These are phyloP conservation scores for Buphagus erythrorhynchus DNA, from an alignment of 2,797 vertebrate species.

Conservation along the genomic window DNA sequence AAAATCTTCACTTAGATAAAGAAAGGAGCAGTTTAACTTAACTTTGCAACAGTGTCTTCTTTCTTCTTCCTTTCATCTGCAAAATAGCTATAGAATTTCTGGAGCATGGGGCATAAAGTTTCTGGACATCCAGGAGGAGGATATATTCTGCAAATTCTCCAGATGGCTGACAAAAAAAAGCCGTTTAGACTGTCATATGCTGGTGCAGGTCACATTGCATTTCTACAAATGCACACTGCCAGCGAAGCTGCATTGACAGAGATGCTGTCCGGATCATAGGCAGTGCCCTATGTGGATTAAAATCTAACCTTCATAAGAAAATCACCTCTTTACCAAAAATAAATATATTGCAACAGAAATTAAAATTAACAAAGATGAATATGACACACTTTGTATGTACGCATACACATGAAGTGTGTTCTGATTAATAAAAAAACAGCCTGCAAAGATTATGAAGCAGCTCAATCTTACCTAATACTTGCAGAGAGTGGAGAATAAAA, in stretches of 20 bases:
- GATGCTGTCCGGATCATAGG: background rate
- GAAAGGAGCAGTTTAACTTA: background rate
- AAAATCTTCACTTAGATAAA: background rate
- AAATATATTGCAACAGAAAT: background rate
- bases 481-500: background rate
- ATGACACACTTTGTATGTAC: background rate
- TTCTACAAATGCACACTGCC: background rate
- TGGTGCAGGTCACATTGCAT: background rate
- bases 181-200: rapidly evolving
- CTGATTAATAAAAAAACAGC: background rate
- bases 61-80: background rate
- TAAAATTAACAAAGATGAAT: background rate
- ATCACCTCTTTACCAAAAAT: background rate
- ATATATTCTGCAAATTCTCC: background rate
- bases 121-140: background rate
- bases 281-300: background rate
- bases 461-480: background rate
- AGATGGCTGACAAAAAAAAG: background rate
- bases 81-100: background rate
- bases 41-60: background rate
- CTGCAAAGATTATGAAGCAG: background rate
- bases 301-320: background rate
- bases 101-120: background rate
- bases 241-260: background rate
- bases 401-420: no score